These are phyloP conservation scores for Sebastes schlegelii DNA, from an alignment of 2,113 vertebrate genomes.

Conservation along the genomic window DNA sequence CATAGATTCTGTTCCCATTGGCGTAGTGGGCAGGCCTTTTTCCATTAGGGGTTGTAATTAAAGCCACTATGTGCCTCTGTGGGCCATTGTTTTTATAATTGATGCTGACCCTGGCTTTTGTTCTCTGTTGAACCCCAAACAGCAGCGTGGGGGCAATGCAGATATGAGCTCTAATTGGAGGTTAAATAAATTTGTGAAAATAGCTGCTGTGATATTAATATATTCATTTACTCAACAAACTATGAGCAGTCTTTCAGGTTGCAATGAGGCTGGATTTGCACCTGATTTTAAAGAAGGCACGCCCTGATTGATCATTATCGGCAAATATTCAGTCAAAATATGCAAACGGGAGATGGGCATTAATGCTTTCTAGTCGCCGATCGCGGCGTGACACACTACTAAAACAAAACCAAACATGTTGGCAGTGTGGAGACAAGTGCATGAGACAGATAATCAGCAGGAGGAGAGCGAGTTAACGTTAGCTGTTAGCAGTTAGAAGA, in stretches of 20 bases:
- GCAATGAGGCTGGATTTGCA: not conserved
- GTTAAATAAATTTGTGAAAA: slow-evolving; percentile 69
- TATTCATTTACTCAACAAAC: slow-evolving; percentile 32
- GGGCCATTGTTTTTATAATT: slow-evolving; percentile 72
- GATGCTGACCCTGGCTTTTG: slow-evolving; percentile 54
- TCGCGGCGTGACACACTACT: too few species aligned
- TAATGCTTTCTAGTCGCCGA: too few species aligned
- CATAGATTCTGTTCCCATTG: slow-evolving; percentile 20
- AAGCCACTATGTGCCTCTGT: slow-evolving; percentile 54
- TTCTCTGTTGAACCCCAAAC: slow-evolving; percentile 43
- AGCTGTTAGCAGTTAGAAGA: too few species aligned
- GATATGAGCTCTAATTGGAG: slow-evolving; percentile 64
- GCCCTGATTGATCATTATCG: too few species aligned
- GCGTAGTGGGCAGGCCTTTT: slow-evolving; percentile 21
- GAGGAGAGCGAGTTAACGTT: too few species aligned
- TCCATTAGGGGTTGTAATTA: slow-evolving; percentile 64
- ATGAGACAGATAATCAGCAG: too few species aligned
- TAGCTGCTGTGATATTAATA: slow-evolving; percentile 49
- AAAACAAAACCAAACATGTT: too few species aligned
- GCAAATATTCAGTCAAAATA: too few species aligned
- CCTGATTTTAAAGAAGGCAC: not conserved
- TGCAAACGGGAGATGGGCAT: too few species aligned
- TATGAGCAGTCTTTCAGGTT: slow-evolving; percentile 1
- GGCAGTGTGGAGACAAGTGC: too few species aligned
- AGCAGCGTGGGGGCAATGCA: not conserved